These are phyloP conservation scores for Sminthurides bifidus DNA, from an alignment of 1,140 invertebrate species.

Conservation along the genomic window DNA sequence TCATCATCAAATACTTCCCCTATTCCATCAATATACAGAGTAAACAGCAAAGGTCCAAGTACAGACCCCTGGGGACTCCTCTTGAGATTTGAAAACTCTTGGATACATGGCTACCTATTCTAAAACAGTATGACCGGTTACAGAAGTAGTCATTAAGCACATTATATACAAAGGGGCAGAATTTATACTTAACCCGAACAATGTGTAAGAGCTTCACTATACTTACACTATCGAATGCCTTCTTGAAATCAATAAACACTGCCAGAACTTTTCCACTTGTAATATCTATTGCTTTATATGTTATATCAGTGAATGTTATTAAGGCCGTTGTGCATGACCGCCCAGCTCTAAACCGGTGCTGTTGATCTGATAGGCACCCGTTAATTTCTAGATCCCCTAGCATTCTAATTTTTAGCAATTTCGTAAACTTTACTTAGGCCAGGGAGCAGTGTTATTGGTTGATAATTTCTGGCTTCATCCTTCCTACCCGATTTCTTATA, in stretches of 20 bases:
- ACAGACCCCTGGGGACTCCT: background rate
- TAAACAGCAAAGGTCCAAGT: background rate
- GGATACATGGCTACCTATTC: background rate
- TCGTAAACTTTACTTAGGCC: background rate
- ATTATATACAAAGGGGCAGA: background rate
- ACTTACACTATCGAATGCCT: slow-evolving; percentile 7
- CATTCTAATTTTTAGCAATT: background rate
- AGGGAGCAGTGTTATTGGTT: background rate
- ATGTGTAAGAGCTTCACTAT: background rate
- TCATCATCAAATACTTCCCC: background rate
- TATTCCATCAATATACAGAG: background rate
- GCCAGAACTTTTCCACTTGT: slow-evolving; percentile 1
- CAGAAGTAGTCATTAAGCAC: background rate
- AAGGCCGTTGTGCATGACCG: slow-evolving; percentile 4
- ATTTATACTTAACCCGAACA: background rate
- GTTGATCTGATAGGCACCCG: background rate
- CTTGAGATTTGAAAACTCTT: background rate
- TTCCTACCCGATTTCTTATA: slow-evolving; percentile 6
- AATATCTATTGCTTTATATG: background rate
- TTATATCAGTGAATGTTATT: background rate
- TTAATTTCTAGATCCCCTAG: background rate
- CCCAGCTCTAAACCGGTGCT: slow-evolving; percentile 1
- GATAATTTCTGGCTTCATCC: background rate
- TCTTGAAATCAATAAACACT: slow-evolving; percentile 10
- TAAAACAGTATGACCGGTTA: background rate